A percentile compares a stretch with the other conserved stretches of the same genome.
These are phyloP conservation scores for Tupaia tana DNA, from an alignment of 2,113 vertebrate genomes.

Conservation along the genomic window DNA sequence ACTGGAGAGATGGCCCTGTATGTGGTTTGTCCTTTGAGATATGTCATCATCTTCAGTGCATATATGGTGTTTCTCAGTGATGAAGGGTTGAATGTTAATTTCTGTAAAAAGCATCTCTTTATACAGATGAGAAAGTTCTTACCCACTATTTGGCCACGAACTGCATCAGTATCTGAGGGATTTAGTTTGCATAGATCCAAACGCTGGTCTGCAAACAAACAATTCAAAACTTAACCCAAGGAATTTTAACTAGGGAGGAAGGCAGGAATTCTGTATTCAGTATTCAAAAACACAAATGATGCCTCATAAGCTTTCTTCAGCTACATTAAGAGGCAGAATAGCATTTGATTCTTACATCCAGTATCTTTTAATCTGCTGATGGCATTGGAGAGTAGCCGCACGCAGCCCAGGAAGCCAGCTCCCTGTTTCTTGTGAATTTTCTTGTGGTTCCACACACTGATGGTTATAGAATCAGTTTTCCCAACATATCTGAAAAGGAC, in stretches of 20 bases:
- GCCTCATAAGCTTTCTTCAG: neutral
- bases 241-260: conserved; percentile 46
- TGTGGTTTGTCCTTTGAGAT: neutral
- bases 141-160: conserved; percentile 99
- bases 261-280: conserved; percentile 59
- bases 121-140: conserved; percentile 87
- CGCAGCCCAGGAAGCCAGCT: conserved; percentile 97
- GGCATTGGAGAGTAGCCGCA: conserved; percentile 96
- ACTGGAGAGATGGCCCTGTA: neutral
- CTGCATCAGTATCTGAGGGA: conserved; percentile 96
- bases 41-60: neutral
- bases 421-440: conserved; percentile 99
- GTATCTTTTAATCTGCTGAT: conserved; percentile 99
- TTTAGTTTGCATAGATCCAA: conserved; percentile 99
- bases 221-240: conserved; percentile 81
- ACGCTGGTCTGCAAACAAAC: conserved; percentile 94
- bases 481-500: conserved; percentile 93
- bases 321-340: conserved; percentile 29
- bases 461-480: conserved; percentile 98
- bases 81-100: conserved; percentile 15
- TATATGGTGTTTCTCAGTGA: neutral
- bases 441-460: conserved; percentile 99
- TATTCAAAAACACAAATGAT: neutral
- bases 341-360: conserved; percentile 91
- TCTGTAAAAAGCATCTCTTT: conserved; percentile 63